These are phyloP conservation scores for Rhinolophus sinicus DNA, from an alignment of 2,113 vertebrate species.

Conservation along the genomic window DNA sequence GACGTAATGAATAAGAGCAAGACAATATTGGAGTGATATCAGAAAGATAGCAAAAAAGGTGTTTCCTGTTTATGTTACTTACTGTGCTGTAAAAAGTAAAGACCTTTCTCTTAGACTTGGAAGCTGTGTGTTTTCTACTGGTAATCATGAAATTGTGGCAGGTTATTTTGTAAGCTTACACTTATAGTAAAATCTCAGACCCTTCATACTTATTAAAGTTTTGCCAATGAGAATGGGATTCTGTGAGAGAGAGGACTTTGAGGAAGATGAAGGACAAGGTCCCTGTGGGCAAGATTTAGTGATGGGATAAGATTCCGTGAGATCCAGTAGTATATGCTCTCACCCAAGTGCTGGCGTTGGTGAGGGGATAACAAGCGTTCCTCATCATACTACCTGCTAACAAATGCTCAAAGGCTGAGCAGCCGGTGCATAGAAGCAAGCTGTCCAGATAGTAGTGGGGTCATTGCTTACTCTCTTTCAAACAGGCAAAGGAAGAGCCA, in stretches of 20 bases:
- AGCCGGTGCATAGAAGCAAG: background rate
- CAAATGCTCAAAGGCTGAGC: background rate
- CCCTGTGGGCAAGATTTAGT: background rate
- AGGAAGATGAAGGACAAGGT: background rate
- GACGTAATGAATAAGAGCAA: background rate
- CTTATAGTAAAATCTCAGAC: background rate
- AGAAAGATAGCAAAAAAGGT: background rate
- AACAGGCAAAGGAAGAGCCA: background rate
- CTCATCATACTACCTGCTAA: background rate
- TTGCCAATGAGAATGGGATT: background rate
- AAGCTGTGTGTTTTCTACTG: background rate
- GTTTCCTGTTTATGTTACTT: background rate
- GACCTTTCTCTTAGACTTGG: background rate
- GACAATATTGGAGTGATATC: background rate
- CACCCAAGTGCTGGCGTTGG: background rate
- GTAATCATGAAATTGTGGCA: background rate
- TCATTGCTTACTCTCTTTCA: background rate
- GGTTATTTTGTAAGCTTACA: background rate
- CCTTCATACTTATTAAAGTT: background rate
- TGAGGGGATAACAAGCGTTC: background rate
- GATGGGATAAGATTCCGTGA: background rate
- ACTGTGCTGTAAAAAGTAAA: background rate
- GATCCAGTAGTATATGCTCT: background rate
- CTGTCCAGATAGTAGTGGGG: background rate
- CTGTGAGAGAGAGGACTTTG: background rate